Evolutionary conservation across 2,888 invertebrate species (phyloP), one percentile per base, ranked within the genome.

Genomic region (Dynastes maya): DNA sequence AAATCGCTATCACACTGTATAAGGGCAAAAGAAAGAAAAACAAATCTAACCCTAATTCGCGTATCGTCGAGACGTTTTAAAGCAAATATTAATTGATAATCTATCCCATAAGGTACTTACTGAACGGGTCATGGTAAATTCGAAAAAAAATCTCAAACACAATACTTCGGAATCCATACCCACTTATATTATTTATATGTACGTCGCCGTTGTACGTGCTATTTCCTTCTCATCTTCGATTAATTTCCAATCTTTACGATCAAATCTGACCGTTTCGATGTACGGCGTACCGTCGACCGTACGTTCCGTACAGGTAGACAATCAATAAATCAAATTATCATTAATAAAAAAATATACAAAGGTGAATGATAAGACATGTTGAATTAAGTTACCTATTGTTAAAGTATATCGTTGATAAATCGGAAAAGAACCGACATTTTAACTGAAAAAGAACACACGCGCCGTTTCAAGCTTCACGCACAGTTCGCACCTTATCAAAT

Each of bases 381-480:
- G 85, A 85, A 85, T 85, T 84, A 87, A 87, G 88, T 88, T 88
- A 88, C 88, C 88, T 88, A 88, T 89, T 88, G 89, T 89, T 88
- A 87, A 87, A 85, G 87, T 87, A 84, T 86, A 87, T 85, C 86
- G 85, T 67, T 86, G 87, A 86, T 87, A 87, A 88, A 87, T 86
- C 86, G 83, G 83, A 85, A 86, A 86, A 86, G 85, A 86, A 83
- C 83, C 83, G 85, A 84, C 79, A 79, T 79, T 79, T 79, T 79
- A 79, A 79, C 79, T 67, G 61, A 84, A 84, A 82, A 78, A 77
- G 77, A 83, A 85, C 85, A 58, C 55, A 22, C 22, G 55, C 55
- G 22, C 55, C 16, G 22, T 58, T 58, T 22, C 22, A 22, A 58
- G 55, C 16, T 29, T 81, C 84, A 83, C 85, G 83, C 84, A 83